Evolutionary conservation across 2,888 invertebrate species (phyloP).

Genomic region (Tetranychus piercei): DNA sequence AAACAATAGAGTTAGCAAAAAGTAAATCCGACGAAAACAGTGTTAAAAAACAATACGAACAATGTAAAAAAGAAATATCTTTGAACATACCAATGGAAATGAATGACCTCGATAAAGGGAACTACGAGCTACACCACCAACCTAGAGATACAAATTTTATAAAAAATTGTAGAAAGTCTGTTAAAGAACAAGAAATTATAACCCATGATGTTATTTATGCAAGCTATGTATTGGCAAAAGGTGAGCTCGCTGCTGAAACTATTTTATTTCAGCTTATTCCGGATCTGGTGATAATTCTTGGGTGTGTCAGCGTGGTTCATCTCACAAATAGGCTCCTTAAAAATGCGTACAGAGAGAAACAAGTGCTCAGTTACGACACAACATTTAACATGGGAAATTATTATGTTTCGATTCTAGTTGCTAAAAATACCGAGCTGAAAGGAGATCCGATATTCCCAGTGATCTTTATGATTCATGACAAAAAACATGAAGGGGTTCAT

Average conservation of each 20-base stretch:
- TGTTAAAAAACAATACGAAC: neutral
- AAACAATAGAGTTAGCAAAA: neutral
- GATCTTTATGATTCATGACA: conserved; percentile 2
- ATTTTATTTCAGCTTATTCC: too few species aligned
- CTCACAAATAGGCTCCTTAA: neutral
- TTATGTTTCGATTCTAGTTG: conserved; percentile 6
- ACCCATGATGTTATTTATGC: too few species aligned
- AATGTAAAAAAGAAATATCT: neutral
- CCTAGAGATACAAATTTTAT: neutral
- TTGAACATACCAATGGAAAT: neutral
- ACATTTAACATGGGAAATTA: neutral
- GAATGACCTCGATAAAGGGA: neutral
- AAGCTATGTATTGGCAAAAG: too few species aligned
- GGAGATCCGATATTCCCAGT: conserved; percentile 8
- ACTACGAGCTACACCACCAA: neutral
- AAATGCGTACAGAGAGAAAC: neutral
- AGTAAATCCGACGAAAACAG: neutral
- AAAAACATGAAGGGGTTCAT: neutral
- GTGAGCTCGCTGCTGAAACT: too few species aligned
- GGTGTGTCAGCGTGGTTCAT: too few species aligned
- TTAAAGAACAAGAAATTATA: too few species aligned
- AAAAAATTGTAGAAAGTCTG: neutral
- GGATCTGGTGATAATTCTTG: too few species aligned
- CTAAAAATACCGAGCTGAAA: neutral
- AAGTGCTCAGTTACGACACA: conserved; percentile 4